phyloP scores from a whole-genome alignment of 1,140 invertebrate species.

The Oncopodura yosiiana region DNA sequence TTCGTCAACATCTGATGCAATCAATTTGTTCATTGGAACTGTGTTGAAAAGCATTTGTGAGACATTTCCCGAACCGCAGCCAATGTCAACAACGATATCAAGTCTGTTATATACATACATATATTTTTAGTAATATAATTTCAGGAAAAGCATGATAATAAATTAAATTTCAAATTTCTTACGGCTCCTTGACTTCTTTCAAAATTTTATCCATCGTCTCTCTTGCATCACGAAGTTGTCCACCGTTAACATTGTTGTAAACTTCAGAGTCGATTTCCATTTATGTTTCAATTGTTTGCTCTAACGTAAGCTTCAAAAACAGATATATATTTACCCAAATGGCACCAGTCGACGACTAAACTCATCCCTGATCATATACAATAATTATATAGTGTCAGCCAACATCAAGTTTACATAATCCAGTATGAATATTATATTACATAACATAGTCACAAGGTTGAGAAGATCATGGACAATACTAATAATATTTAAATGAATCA shows the following conservation, averaged over 20 bases:
- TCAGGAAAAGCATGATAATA: neutral
- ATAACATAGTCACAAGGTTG: too few species aligned
- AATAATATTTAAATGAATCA: too few species aligned
- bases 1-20: neutral
- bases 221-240: neutral
- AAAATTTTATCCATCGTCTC: neutral
- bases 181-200: neutral
- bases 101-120: neutral
- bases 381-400: too few species aligned
- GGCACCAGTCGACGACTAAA: too few species aligned
- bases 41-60: neutral
- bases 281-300: too few species aligned
- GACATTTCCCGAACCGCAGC: constrained; percentile 9
- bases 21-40: neutral
- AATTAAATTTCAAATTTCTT: neutral
- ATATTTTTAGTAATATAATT: neutral
- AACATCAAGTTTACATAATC: too few species aligned
- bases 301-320: too few species aligned
- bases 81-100: constrained; percentile 11
- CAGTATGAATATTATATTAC: too few species aligned
- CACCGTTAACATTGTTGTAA: neutral
- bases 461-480: too few species aligned
- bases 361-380: too few species aligned
- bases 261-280: too few species aligned
- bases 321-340: too few species aligned